Evolutionary conservation across 2,888 invertebrate genomes (phyloP), one percentile per base, ranked within the genome.

Genomic region (Leistus spinibarbis): DNA sequence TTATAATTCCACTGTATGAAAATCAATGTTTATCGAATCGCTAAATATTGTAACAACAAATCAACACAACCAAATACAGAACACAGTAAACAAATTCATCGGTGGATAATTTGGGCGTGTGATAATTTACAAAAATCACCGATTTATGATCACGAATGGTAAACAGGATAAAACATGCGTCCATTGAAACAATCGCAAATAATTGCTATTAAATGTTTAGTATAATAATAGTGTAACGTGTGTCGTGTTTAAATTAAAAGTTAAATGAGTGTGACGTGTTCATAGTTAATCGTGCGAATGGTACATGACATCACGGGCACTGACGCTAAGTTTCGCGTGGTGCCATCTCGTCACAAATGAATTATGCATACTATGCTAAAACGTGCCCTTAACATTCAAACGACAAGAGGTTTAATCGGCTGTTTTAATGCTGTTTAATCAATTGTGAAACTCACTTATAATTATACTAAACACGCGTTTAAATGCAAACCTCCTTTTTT

Each of bases 161-260:
- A 40, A 40, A 40, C 40, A 40, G 40, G 40, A 40, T 40, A 40
- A 40, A 5, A 40, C 40, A 40, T 40, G 40, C 13, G 10, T 13
- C 10, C 60, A 57, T 57, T 19, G 9, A 54, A 13, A 2, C 54
- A 57, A 16, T 57, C 20, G 60, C 17, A 13, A 22, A 20, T 19
- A 60, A 60, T 22, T 16, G 60, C 60, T 20, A 60, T 20, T 20
- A 20, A 22, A 17, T 20, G 60, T 20, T 4, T 16, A 2, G 19
- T 5, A 19, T 60, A 19, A 53, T 62, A n/a, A 53, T 62, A 79
- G 80, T 80, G 27, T 53, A 79, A 80, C 80, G 80, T 79, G 80
- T 80, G 79, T 77, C 80, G 78, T 79, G 79, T 81, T 81, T 79
- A 80, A 80, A 80, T 80, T 80, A 79, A 79, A 80, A 79, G 69